Evolutionary conservation across 2,797 vertebrate genomes (phyloP).

Genomic region (Vireo griseus): DNA sequence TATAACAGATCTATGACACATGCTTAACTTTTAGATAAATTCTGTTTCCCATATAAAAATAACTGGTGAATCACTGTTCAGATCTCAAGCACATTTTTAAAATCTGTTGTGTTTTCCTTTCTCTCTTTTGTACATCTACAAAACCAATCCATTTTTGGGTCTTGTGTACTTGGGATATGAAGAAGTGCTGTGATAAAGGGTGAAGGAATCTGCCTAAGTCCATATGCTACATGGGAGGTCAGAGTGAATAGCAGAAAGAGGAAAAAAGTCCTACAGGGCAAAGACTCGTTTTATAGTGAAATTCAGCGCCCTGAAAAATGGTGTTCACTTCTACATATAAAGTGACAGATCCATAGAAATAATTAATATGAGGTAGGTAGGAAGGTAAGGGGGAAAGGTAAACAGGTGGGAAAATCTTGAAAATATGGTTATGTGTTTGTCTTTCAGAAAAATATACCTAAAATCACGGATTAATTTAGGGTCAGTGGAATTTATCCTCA

Average conservation of each 20-base stretch:
- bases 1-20: neutral
- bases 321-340: neutral
- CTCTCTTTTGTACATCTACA: conserved; percentile 42
- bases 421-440: neutral
- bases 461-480: neutral
- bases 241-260: neutral
- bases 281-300: conserved; percentile 15
- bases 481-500: neutral
- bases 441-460: neutral
- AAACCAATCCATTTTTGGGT: conserved; percentile 33
- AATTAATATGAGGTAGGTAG: neutral
- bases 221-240: neutral
- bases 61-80: conserved; percentile 62
- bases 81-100: conserved; percentile 61
- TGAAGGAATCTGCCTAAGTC: neutral
- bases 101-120: conserved; percentile 25
- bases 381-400: neutral
- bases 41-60: conserved; percentile 59
- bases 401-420: neutral
- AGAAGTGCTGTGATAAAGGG: conserved; percentile 35
- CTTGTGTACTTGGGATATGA: neutral
- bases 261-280: neutral
- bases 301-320: neutral
- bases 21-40: conserved; percentile 38
- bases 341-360: neutral